phyloP scores from a whole-genome alignment of 1,140 invertebrate species.

The Olivierus martensii region DNA sequence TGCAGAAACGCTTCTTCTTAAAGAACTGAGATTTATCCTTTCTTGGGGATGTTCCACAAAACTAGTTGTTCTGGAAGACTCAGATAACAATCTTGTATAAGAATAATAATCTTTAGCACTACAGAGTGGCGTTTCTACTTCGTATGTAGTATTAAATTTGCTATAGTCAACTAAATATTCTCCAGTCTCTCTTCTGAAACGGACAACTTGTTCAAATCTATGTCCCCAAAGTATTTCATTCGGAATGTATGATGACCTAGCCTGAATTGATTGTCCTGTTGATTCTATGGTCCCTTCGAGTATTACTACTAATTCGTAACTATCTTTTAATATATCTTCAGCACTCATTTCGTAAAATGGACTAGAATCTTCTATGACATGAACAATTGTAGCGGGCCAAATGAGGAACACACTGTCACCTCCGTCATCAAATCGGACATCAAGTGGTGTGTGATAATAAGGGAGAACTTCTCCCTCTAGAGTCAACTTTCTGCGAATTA shows the following conservation, averaged over 20 bases:
- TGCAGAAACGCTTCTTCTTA: no score
- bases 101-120: slow-evolving; percentile 67
- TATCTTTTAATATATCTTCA: slow-evolving; percentile 69
- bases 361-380: slow-evolving; percentile 68
- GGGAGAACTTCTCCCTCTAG: slow-evolving; percentile 37
- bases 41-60: no score
- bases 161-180: slow-evolving; percentile 90
- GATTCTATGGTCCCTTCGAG: slow-evolving; percentile 39
- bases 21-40: no score
- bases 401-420: slow-evolving; percentile 78
- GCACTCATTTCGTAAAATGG: slow-evolving; percentile 75
- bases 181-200: slow-evolving; percentile 78
- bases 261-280: slow-evolving; percentile 17
- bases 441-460: slow-evolving; percentile 33
- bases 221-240: slow-evolving; percentile 92
- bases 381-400: slow-evolving; percentile 70
- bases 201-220: slow-evolving; percentile 72
- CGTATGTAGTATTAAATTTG: slow-evolving; percentile 79
- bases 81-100: slow-evolving; percentile 20
- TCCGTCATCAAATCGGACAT: slow-evolving; percentile 61
- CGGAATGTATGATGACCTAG: slow-evolving; percentile 74
- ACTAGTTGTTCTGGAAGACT: no score
- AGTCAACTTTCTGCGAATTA: slow-evolving; percentile 43
- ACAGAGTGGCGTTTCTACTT: slow-evolving; percentile 81
- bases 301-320: slow-evolving; percentile 92